These are phyloP conservation scores for Microctonus aethiopoides DNA, from an alignment of 2,888 invertebrate genomes.

Conservation along the genomic window DNA sequence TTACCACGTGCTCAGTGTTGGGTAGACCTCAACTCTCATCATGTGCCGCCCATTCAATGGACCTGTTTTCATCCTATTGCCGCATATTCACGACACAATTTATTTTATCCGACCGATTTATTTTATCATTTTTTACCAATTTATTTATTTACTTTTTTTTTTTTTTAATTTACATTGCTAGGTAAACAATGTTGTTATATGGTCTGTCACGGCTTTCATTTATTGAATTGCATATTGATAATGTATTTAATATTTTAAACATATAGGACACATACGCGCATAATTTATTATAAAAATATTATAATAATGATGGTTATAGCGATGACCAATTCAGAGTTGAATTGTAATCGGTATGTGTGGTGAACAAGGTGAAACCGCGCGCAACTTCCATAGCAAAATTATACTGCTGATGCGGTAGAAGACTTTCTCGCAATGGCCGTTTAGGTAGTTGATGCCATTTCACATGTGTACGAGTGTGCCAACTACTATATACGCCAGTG, in stretches of 20 bases:
- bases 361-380: conserved; percentile 18
- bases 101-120: neutral
- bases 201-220: too few relatives aligned
- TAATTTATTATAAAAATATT: conserved; percentile 1
- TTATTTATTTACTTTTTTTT: neutral
- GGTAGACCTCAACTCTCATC: conserved; percentile 37
- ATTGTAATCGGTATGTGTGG: neutral
- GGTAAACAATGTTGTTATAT: too few relatives aligned
- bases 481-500: neutral
- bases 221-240: neutral
- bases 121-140: neutral
- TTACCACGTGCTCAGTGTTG: conserved; percentile 56
- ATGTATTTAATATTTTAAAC: neutral
- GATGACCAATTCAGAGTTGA: conserved; percentile 1
- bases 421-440: conserved; percentile 23
- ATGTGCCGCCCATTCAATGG: conserved; percentile 27
- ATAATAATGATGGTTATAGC: neutral
- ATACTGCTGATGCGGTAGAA: neutral
- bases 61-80: conserved; percentile 27
- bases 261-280: neutral
- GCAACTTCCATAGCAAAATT: conserved; percentile 11
- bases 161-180: too few relatives aligned
- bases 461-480: neutral
- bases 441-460: conserved; percentile 21
- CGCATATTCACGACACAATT: conserved; percentile 18